Evolutionary conservation across 2,113 vertebrate genomes (phyloP).

Genomic region (Protomyctophum bolini): DNA sequence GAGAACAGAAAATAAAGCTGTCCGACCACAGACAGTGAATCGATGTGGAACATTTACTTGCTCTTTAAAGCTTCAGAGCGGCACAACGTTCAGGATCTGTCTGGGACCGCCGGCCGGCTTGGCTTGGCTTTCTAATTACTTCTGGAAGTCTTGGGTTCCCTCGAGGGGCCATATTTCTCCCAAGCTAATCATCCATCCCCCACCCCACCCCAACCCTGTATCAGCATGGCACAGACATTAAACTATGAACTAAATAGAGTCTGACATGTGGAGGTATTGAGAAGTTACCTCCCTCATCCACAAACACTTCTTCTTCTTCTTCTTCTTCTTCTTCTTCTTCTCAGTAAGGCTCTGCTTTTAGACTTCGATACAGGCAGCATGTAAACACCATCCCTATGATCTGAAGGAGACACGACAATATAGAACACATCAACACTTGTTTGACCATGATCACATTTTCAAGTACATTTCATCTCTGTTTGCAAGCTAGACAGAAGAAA

Average conservation of each 20-base stretch:
- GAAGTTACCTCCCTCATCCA: conserved; percentile 41
- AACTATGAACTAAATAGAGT: conserved; percentile 47
- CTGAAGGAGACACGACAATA: conserved; percentile 63
- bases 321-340: background rate
- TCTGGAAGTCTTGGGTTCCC: conserved; percentile 29
- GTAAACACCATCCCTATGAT: conserved; percentile 97
- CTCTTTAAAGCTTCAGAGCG: conserved; percentile 21
- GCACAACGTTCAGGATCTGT: conserved; percentile 40
- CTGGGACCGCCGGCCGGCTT: conserved; percentile 31
- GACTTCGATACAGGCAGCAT: conserved; percentile 91
- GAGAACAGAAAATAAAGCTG: too few species aligned
- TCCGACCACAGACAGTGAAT: too few species aligned
- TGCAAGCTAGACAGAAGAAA: background rate
- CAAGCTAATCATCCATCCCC: conserved; percentile 18
- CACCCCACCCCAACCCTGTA: too few species aligned
- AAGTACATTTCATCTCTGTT: background rate
- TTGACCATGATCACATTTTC: background rate
- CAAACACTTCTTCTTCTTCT: conserved; percentile 17
- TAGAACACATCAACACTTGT: background rate
- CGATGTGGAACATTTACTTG: conserved; percentile 2
- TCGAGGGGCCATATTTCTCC: conserved; percentile 43
- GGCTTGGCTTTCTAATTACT: conserved; percentile 48
- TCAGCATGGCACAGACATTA: conserved; percentile 39
- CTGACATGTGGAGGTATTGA: conserved; percentile 17
- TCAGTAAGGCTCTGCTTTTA: conserved; percentile 92